Evolutionary conservation across 2,797 vertebrate species (phyloP).

Genomic region (Lepus oiostolus): DNA sequence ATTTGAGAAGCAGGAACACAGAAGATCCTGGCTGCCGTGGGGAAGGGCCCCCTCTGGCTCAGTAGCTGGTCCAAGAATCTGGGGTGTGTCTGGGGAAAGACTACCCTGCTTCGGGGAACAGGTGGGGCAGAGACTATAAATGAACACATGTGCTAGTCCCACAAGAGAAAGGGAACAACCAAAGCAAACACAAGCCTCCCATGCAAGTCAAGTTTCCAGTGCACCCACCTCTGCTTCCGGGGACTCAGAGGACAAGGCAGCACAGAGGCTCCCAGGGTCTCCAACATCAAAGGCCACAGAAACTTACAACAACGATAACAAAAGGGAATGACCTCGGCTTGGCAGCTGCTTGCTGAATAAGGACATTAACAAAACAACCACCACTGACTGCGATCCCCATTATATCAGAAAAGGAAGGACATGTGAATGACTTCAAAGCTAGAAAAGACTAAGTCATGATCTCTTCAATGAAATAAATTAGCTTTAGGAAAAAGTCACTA

Average conservation of each 20-base stretch:
- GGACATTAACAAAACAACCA: slow-evolving; percentile 45
- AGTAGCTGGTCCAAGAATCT: slow-evolving; percentile 42
- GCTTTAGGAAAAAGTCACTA: slow-evolving; percentile 23
- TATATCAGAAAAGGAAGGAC: slow-evolving; percentile 45
- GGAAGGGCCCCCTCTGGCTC: neutral
- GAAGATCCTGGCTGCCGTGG: neutral
- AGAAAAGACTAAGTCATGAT: neutral
- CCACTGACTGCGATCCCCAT: neutral
- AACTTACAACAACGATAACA: neutral
- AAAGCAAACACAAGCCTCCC: neutral
- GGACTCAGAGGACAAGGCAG: neutral
- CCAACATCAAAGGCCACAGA: slow-evolving; percentile 1
- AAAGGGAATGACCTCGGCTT: neutral
- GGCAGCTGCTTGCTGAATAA: slow-evolving; percentile 7
- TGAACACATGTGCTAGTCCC: slow-evolving; percentile 41
- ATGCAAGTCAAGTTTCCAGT: neutral
- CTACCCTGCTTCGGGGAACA: slow-evolving; percentile 52
- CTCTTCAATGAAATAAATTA: neutral
- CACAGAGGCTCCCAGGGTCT: neutral
- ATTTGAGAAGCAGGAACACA: no score
- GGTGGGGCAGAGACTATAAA: slow-evolving; percentile 59
- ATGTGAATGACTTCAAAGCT: slow-evolving; percentile 16
- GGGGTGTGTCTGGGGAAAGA: slow-evolving; percentile 9
- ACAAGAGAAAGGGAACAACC: neutral
- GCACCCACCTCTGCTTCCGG: neutral